These are phyloP conservation scores for Telmatochromis sp. DNA, from an alignment of 2,113 vertebrate species.

Conservation along the genomic window DNA sequence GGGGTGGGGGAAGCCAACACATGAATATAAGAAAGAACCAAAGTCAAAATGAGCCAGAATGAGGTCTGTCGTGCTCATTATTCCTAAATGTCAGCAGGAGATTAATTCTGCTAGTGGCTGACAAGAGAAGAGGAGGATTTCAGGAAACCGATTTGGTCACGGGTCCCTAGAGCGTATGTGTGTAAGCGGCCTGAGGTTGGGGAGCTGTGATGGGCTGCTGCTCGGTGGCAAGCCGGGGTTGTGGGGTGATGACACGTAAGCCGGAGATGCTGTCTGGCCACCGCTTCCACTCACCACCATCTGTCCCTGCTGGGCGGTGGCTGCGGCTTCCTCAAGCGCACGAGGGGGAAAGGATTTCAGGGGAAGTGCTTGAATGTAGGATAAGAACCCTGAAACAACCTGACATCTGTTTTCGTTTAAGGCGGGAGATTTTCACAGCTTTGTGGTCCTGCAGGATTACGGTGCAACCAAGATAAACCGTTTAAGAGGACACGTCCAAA, in stretches of 20 bases:
- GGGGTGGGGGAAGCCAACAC: background rate
- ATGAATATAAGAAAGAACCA: constrained; percentile 15
- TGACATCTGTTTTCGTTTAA: constrained; percentile 69
- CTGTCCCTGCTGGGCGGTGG: constrained; percentile 55
- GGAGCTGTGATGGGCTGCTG: constrained; percentile 32
- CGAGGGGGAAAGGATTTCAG: constrained; percentile 35
- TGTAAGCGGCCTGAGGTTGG: constrained; percentile 38
- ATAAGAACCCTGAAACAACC: constrained; percentile 52
- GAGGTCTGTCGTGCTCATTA: constrained; percentile 31
- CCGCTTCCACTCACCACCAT: constrained; percentile 52
- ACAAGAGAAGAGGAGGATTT: constrained; percentile 28
- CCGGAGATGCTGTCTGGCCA: constrained; percentile 57
- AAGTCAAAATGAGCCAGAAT: constrained; percentile 29
- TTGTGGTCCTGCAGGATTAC: constrained; percentile 57
- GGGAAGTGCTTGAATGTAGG: constrained; percentile 43
- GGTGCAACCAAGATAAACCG: constrained; percentile 60
- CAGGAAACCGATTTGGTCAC: constrained; percentile 20
- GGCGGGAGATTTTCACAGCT: constrained; percentile 50
- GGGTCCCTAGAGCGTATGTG: constrained; percentile 13
- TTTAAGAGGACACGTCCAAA: constrained; percentile 64
- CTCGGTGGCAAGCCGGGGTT: constrained; percentile 24
- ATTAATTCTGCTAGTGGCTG: constrained; percentile 40
- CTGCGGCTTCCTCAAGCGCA: constrained; percentile 33
- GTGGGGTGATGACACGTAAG: constrained; percentile 49
- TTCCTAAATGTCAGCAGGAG: constrained; percentile 55